Evolutionary conservation across 2,797 vertebrate species (phyloP).

Genomic region (Sebastes oblongus): DNA sequence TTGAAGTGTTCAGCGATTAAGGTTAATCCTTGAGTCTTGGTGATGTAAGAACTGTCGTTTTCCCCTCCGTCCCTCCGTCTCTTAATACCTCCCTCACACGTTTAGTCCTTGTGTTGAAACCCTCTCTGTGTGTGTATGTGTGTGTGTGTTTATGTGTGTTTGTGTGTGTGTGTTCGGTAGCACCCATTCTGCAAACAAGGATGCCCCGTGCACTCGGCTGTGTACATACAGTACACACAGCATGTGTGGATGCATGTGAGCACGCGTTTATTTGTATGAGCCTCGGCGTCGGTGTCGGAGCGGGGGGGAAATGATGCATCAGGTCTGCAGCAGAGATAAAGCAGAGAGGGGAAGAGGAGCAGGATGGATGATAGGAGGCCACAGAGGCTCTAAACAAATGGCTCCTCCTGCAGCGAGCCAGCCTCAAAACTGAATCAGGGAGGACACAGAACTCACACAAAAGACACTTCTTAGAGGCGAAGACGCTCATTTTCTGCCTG

Average conservation of each 20-base stretch:
- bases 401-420: neutral
- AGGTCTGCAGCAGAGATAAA: constrained; percentile 74
- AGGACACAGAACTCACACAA: neutral
- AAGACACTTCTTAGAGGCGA: neutral
- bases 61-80: neutral
- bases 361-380: constrained; percentile 55
- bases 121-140: neutral
- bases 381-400: constrained; percentile 25
- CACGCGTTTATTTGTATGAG: too few relatives aligned
- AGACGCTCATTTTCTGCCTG: neutral
- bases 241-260: too few relatives aligned
- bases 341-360: constrained; percentile 62
- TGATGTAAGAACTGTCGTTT: constrained; percentile 63
- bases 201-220: constrained; percentile 20
- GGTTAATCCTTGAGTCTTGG: constrained; percentile 70
- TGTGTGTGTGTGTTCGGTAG: constrained; percentile 10
- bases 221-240: constrained; percentile 1
- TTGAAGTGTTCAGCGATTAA: constrained; percentile 76
- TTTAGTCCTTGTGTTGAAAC: too few relatives aligned
- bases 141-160: neutral
- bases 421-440: constrained; percentile 24
- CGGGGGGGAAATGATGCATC: constrained; percentile 69
- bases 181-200: constrained; percentile 49
- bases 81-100: too few relatives aligned
- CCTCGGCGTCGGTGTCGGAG: neutral